A percentile compares a stretch with the other conserved stretches of the same genome.
Conservation (phyloP, 1,140 invertebrate genomes). For the Dendroctonus valens region DNA sequence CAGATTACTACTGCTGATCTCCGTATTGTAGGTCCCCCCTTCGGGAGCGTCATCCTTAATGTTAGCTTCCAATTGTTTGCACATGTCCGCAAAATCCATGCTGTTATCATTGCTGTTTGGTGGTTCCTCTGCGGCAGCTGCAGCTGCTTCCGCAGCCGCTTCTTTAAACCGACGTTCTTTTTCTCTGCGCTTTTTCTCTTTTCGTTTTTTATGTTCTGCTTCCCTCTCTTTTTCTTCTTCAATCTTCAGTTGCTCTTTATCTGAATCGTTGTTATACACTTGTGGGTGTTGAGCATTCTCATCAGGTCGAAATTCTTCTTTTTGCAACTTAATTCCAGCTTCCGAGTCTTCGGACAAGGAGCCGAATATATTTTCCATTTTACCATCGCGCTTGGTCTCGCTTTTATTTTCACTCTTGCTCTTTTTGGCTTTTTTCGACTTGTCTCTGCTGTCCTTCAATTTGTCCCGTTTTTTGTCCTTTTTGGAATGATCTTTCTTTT, state of each 20-base stretch:
- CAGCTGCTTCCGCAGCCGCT: conserved; percentile 39
- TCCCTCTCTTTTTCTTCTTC: conserved; percentile 47
- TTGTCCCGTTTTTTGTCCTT: conserved; percentile 73
- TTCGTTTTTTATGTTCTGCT: conserved; percentile 58
- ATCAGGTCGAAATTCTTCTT: conserved; percentile 29
- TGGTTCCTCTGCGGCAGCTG: conserved; percentile 45
- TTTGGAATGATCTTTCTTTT: conserved; percentile 64
- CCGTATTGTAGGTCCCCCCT: conserved; percentile 44
- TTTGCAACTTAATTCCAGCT: conserved; percentile 39
- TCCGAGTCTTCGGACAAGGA: conserved; percentile 73
- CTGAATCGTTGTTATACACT: conserved; percentile 39
- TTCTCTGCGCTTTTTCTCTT: conserved; percentile 71
- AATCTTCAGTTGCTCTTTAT: conserved; percentile 39
- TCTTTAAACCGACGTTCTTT: conserved; percentile 49
- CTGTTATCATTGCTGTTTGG: conserved; percentile 70
- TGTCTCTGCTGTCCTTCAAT: conserved; percentile 64
- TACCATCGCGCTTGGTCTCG: conserved; percentile 62
- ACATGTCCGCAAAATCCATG: conserved; percentile 74
- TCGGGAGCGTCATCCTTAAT: conserved; percentile 63
- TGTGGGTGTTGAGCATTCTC: conserved; percentile 31
- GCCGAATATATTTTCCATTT: conserved; percentile 86
- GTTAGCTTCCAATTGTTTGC: conserved; percentile 75
- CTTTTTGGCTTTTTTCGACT: conserved; percentile 61
- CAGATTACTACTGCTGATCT: conserved; percentile 35
- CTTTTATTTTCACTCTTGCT: conserved; percentile 46